Evolutionary conservation across 2,888 invertebrate species (phyloP), one percentile per base, ranked within the genome.

Genomic region (Tenthredo amoena): DNA sequence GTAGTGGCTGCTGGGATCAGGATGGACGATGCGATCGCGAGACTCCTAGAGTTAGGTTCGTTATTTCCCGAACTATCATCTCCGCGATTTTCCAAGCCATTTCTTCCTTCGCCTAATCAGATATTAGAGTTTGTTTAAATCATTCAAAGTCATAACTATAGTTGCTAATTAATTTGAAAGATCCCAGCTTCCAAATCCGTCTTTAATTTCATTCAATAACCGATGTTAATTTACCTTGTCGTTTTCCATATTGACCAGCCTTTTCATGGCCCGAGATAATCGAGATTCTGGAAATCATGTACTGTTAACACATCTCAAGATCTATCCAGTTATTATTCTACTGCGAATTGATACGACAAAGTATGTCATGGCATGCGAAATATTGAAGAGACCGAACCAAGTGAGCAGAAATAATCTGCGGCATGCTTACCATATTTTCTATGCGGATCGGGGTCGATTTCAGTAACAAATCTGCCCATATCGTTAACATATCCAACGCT

Each of bases 1-100:
- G n/a, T 26, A 81, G 40, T 40, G 40, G 58, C 58, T 26, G 50
- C 47, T 43, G n/a, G 21, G 86, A 90, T 93, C 91, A 92, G 43
- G 92, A 91, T 85, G 92, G 88, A 88, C 90, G 89, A 87, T 91
- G 89, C 10, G 68, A 43, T 68, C 31, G 31, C 18, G 92, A 88
- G 5, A 84, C 90, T 86, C 94, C 94, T 94, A 97, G 95, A 47
- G 98, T 98, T 91, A 98, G 95, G 93, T 96, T 97, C 68, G 98
- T 98, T 86, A 99, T 97, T 95, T 99, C 99, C 94, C 97, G 98
- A 71, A 99, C 97, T 91, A 99, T 99, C 97, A 98, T 98, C 94
- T 98, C 98, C 40, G 99, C 99, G 87, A 99, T 97, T 94, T 98
- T 98, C 97, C 99, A 98, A 6, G 99, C 99, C 95, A 99, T 97